Evolutionary conservation across 2,888 invertebrate genomes (phyloP).

Genomic region (Cyaniris semiargus): DNA sequence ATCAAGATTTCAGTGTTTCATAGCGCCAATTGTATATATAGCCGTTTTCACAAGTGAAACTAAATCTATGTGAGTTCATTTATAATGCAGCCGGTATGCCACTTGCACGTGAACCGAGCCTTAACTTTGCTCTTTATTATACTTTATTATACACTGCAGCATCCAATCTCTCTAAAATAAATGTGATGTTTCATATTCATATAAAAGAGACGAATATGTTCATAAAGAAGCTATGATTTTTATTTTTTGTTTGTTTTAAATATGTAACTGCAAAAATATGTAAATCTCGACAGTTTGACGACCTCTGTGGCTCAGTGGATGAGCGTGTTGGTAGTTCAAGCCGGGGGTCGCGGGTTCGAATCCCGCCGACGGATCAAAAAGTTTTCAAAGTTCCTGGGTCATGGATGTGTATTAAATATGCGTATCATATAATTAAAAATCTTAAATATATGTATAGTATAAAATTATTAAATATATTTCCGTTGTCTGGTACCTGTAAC

Average conservation of each 20-base stretch:
- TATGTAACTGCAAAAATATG: not conserved
- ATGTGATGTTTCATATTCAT: constrained; percentile 32
- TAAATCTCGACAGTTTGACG: not conserved
- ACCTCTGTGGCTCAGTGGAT: too few relatives aligned
- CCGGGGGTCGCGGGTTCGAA: too few relatives aligned
- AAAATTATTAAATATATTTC: too few relatives aligned
- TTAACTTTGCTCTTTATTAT: constrained; percentile 42
- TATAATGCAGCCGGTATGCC: constrained; percentile 42
- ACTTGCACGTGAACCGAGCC: constrained; percentile 41
- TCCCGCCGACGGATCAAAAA: too few relatives aligned
- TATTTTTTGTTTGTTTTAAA: not conserved
- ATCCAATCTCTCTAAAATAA: constrained; percentile 25
- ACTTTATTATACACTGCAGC: constrained; percentile 39
- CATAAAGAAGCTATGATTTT: constrained; percentile 23
- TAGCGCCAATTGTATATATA: constrained; percentile 28
- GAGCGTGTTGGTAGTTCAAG: too few relatives aligned
- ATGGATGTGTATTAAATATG: too few relatives aligned
- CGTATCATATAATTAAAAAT: too few relatives aligned
- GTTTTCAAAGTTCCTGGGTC: too few relatives aligned
- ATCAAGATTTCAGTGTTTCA: not conserved
- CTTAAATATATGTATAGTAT: too few relatives aligned
- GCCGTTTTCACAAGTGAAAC: constrained; percentile 17
- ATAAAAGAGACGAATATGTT: constrained; percentile 28
- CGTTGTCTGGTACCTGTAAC: too few relatives aligned
- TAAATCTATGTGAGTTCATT: constrained; percentile 34